Percentiles rank a stretch among this genome's conserved stretches.
Conservation (phyloP, 2,797 vertebrate species). For the Tachyglossus aculeatus region DNA sequence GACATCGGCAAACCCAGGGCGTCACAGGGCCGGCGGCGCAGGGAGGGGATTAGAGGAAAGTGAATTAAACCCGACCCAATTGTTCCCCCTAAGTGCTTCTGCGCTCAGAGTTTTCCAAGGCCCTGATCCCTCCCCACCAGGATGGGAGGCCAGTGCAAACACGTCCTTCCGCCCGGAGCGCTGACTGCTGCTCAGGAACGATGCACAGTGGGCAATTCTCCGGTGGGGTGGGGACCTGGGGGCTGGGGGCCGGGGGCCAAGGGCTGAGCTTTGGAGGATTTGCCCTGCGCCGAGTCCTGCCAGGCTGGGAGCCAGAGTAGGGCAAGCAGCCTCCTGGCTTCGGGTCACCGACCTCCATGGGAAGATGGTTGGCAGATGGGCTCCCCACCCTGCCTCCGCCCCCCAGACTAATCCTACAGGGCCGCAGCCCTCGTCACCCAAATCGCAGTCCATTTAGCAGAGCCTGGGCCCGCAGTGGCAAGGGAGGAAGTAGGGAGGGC, state of each 20-base stretch:
- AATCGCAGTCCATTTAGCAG: too few relatives aligned
- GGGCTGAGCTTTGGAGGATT: slow-evolving; percentile 48
- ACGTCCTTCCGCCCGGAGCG: slow-evolving; percentile 66
- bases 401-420: too few relatives aligned
- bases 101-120: slow-evolving; percentile 58
- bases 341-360: background rate
- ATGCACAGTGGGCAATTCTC: slow-evolving; percentile 61
- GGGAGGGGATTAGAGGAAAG: slow-evolving; percentile 66
- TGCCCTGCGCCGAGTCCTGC: slow-evolving; percentile 48
- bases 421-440: too few relatives aligned
- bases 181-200: slow-evolving; percentile 63
- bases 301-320: slow-evolving; percentile 21
- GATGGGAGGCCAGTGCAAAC: slow-evolving; percentile 61
- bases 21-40: slow-evolving; percentile 62
- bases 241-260: too few relatives aligned
- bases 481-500: background rate
- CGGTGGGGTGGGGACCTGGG: too few relatives aligned
- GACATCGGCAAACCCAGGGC: too few relatives aligned
- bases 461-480: too few relatives aligned
- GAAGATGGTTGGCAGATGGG: too few relatives aligned
- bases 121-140: slow-evolving; percentile 63
- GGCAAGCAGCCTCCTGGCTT: slow-evolving; percentile 17
- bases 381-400: too few relatives aligned
- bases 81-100: slow-evolving; percentile 67
- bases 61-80: slow-evolving; percentile 69